phyloP scores from a whole-genome alignment of 2,797 vertebrate genomes.

The Gadopsis marmoratus region DNA sequence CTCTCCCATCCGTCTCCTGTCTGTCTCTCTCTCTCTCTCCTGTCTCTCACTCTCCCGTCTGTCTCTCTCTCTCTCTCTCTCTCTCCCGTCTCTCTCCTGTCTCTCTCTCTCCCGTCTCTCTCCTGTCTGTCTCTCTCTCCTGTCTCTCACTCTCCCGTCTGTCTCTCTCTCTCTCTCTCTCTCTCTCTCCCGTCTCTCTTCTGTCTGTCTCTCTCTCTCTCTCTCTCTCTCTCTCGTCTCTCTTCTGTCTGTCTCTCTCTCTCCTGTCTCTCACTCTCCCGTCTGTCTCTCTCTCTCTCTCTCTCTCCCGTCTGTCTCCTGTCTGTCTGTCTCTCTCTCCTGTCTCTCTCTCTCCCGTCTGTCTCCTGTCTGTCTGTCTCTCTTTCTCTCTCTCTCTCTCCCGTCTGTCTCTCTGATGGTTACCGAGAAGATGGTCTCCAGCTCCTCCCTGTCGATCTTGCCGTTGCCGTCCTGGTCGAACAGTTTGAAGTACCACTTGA shows the following conservation, averaged over 20 bases:
- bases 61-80: not conserved
- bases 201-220: too few species aligned
- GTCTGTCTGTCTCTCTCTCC: too few species aligned
- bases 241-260: not conserved
- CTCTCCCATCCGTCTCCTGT: too few species aligned
- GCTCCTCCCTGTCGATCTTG: constrained; percentile 92
- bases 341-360: too few species aligned
- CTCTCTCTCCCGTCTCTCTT: too few species aligned
- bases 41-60: too few species aligned
- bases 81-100: not conserved
- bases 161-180: not conserved
- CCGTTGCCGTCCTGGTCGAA: constrained; percentile 93
- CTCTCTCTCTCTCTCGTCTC: too few species aligned
- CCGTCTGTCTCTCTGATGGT: not conserved
- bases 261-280: too few species aligned
- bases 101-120: not conserved
- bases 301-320: too few species aligned
- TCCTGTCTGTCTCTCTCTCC: too few species aligned
- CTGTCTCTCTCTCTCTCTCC: not conserved
- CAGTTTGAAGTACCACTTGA: constrained; percentile 97
- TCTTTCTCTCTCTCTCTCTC: not conserved
- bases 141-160: too few species aligned
- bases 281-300: not conserved
- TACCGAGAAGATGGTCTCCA: constrained; percentile 90
- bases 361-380: not conserved